Evolutionary conservation across 2,113 vertebrate genomes (phyloP).

Genomic region (Tetrao urogallus): DNA sequence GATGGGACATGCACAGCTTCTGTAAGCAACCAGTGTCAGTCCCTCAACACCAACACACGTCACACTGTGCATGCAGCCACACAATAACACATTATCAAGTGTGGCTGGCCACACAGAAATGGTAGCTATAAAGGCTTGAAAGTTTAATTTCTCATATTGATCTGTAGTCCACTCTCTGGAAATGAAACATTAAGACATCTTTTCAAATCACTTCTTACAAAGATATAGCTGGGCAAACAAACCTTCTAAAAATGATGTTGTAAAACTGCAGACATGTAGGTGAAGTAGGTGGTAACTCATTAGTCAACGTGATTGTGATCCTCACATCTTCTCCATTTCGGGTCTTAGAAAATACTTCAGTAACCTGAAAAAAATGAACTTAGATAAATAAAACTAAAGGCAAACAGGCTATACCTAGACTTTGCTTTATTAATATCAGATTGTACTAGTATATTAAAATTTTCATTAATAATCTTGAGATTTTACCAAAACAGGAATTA

Average conservation of each 20-base stretch:
- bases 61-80: not conserved
- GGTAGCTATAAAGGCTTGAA: not conserved
- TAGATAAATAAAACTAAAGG: not conserved
- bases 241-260: slow-evolving; percentile 95
- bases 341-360: slow-evolving; percentile 84
- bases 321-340: slow-evolving; percentile 86
- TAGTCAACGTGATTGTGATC: slow-evolving; percentile 90
- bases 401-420: not conserved
- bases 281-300: slow-evolving; percentile 90
- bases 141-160: not conserved
- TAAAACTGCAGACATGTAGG: slow-evolving; percentile 95
- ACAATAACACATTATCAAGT: not conserved
- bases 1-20: not conserved
- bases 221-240: not conserved
- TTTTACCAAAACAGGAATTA: not conserved
- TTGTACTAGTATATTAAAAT: not conserved
- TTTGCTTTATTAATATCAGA: not conserved
- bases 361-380: slow-evolving; percentile 79
- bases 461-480: not conserved
- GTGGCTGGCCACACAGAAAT: accelerated
- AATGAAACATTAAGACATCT: not conserved
- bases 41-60: not conserved
- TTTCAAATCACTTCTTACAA: not conserved
- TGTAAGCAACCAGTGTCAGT: not conserved
- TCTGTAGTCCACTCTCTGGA: not conserved